These are phyloP conservation scores for Lithophane leautieri DNA, from an alignment of 2,888 invertebrate genomes.

Conservation along the genomic window DNA sequence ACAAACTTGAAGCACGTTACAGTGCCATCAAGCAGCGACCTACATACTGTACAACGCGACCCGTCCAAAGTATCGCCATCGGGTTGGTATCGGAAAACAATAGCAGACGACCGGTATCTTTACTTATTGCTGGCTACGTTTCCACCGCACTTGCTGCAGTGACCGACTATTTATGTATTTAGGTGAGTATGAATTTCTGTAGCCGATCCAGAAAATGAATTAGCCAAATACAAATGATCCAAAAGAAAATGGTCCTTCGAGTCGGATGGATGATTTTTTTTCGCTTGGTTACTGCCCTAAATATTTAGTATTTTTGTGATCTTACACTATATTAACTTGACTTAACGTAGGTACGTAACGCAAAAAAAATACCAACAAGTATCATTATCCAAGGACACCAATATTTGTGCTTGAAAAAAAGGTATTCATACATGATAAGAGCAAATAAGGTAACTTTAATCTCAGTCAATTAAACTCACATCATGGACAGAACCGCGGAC, in stretches of 20 bases:
- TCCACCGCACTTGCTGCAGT: conserved; percentile 33
- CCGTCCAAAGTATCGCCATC: conserved; percentile 52
- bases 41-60: conserved; percentile 30
- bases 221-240: not conserved
- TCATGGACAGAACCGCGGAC: conserved; percentile 2
- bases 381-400: not conserved
- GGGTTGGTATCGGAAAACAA: conserved; percentile 66
- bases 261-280: not conserved
- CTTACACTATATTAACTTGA: not conserved
- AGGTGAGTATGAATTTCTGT: conserved; percentile 17
- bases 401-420: not conserved
- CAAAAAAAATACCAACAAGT: no score
- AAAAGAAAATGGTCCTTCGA: conserved; percentile 16
- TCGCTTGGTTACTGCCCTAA: not conserved
- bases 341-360: not conserved
- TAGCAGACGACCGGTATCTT: conserved; percentile 53
- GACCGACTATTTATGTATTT: conserved; percentile 45
- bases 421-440: not conserved
- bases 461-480: not conserved
- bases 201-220: not conserved
- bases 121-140: conserved; percentile 55
- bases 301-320: not conserved
- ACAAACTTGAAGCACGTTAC: conserved; percentile 4
- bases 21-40: conserved; percentile 42
- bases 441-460: not conserved